These are phyloP conservation scores for Synanthedon tipuliformis DNA, from an alignment of 2,888 invertebrate species.

Conservation along the genomic window DNA sequence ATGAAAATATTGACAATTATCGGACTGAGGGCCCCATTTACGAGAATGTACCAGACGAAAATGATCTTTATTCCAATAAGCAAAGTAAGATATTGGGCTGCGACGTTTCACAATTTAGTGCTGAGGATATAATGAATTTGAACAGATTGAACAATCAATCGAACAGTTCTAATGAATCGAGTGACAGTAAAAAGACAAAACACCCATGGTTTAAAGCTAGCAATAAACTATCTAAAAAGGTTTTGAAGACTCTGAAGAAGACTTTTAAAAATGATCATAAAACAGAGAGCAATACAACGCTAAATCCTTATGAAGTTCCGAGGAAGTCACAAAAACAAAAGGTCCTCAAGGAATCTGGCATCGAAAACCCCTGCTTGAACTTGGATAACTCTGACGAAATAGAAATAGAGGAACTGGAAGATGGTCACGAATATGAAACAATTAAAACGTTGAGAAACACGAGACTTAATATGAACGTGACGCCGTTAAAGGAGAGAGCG, in stretches of 20 bases:
- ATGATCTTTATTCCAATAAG: conserved; percentile 38
- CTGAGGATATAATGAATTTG: conserved; percentile 54
- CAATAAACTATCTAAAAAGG: conserved; percentile 54
- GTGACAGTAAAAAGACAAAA: conserved; percentile 43
- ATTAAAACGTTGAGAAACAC: conserved; percentile 57
- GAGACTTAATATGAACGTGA: conserved; percentile 51
- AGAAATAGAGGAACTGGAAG: conserved; percentile 48
- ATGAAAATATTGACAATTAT: conserved; percentile 51
- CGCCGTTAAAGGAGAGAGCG: conserved; percentile 41
- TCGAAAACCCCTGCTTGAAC: conserved; percentile 56
- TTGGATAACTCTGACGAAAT: conserved; percentile 61
- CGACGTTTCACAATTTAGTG: conserved; percentile 57
- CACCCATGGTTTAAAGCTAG: conserved; percentile 45
- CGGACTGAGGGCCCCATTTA: conserved; percentile 51
- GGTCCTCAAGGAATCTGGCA: conserved; percentile 41
- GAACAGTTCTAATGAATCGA: conserved; percentile 44
- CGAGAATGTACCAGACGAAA: conserved; percentile 42
- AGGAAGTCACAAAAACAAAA: conserved; percentile 39
- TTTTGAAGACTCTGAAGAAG: conserved; percentile 55
- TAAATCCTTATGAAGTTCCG: conserved; percentile 63
- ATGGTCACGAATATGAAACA: conserved; percentile 56
- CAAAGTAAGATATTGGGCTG: conserved; percentile 61
- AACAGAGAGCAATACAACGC: conserved; percentile 28
- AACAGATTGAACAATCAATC: conserved; percentile 31
- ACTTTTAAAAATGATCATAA: conserved; percentile 53